These are phyloP conservation scores for Mesocentrotus franciscanus DNA, from an alignment of 53 echinoderm and acorn worm species.

Conservation along the genomic window DNA sequence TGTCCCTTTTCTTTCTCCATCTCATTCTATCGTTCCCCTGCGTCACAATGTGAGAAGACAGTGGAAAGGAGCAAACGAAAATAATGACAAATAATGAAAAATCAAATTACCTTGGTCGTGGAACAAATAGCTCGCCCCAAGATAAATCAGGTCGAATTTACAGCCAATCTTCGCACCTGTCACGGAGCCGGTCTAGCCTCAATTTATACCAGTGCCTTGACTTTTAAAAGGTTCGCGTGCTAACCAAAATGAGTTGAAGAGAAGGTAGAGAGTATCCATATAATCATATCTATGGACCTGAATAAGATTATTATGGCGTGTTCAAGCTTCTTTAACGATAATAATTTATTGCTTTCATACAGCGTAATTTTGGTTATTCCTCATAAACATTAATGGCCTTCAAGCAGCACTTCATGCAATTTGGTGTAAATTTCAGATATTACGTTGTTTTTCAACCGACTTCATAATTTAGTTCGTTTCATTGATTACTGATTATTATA, in stretches of 20 bases:
- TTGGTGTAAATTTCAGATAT: no score
- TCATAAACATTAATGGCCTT: neutral
- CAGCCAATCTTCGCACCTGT: constrained; percentile 45
- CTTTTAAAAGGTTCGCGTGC: constrained; percentile 36
- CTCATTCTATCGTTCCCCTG: neutral
- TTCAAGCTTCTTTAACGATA: neutral
- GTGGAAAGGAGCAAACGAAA: neutral
- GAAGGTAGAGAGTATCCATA: neutral
- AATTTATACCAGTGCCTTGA: constrained; percentile 17
- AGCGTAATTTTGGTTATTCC: neutral
- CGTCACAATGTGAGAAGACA: neutral
- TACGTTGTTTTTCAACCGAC: no score
- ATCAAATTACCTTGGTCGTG: constrained; percentile 25
- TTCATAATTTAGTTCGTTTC: no score
- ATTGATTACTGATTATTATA: no score
- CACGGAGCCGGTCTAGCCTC: neutral
- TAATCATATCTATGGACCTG: neutral
- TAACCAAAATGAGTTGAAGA: constrained; percentile 4
- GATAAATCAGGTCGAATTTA: constrained; percentile 53
- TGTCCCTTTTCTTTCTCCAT: neutral
- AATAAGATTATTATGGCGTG: neutral
- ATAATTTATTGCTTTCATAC: neutral
- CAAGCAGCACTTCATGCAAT: no score
- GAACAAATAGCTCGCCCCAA: constrained; percentile 39
- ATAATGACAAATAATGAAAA: constrained; percentile 29